Base-by-base conservation (phyloP, 2,113 vertebrate genomes). In the Lasiurus cinereus region DNA sequence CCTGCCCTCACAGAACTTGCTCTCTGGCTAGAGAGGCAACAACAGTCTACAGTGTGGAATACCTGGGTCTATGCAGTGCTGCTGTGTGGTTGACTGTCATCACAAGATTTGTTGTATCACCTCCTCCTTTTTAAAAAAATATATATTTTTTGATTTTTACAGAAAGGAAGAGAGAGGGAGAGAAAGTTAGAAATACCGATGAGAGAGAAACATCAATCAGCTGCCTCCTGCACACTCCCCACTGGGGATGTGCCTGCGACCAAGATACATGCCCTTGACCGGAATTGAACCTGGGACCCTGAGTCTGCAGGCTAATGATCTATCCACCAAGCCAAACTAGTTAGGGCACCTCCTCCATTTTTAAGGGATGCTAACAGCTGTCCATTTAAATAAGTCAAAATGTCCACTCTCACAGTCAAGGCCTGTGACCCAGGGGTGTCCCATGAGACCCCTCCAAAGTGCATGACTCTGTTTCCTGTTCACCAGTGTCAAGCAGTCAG, bases 351-450 rank as follows among this genome's bases (percentile, higher is more conserved):
- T 12, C 85, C 66, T 96, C 89, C 79, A 79, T 89, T 91, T 88
- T 91, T 88, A 94, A 94, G 88, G 50, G 46, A 56, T 52, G 62
- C 62, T 83, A 82, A 88, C 91, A 82, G 67, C 50, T 92, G 90
- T 92, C 90, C 43, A 90, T 69, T 92, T 95, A 56, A 73, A 96
- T 95, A 82, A 94, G 88, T 95, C 92, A 95, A 39, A 43, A 62
- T 3, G 6, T 78, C 77, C 48, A 54, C 88, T 94, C 88, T 92
- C 62, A 70, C 64, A 82, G 36, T 94, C 83, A 73, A 46, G 3
- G 27, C 29, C 48, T 73, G 1, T 84, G 82, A 67, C 18, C 4
- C 3, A 1, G 10, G 10, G 14, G 56, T 87, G 16, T 9, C 83
- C 62, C 76, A 46, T 6, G 90, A 73, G 78, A 73, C 29, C 31